These are phyloP conservation scores for Mesitornis unicolor DNA, from an alignment of 2,113 vertebrate genomes.

Conservation along the genomic window DNA sequence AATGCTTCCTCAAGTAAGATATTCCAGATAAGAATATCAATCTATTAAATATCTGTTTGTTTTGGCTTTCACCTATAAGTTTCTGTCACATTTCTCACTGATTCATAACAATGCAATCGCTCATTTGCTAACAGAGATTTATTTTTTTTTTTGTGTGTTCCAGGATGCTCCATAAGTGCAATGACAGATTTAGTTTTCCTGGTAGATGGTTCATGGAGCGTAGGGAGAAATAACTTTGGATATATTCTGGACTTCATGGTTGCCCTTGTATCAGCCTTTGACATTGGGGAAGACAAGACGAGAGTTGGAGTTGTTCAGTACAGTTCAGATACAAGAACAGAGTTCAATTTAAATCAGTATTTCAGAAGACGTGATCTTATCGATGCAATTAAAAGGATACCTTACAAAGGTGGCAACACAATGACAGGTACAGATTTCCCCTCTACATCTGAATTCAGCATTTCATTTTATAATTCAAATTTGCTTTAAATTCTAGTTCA, in stretches of 20 bases:
- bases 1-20: neutral
- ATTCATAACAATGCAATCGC: neutral
- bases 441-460: neutral
- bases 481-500: neutral
- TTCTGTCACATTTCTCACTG: neutral
- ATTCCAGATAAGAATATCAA: neutral
- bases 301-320: constrained; percentile 93
- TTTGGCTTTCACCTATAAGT: neutral
- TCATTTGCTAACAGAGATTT: neutral
- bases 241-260: constrained; percentile 85
- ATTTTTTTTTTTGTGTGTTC: neutral
- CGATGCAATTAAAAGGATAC: constrained; percentile 84
- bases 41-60: neutral
- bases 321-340: constrained; percentile 82
- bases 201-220: constrained; percentile 91
- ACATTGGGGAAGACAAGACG: constrained; percentile 87
- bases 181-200: constrained; percentile 89
- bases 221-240: constrained; percentile 87
- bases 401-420: constrained; percentile 88
- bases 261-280: constrained; percentile 86
- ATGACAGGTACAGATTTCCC: constrained; percentile 82
- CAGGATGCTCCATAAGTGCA: constrained; percentile 86
- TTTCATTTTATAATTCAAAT: neutral
- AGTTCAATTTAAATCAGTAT: constrained; percentile 87
- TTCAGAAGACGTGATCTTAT: constrained; percentile 80